Evolutionary conservation across 2,113 vertebrate species (phyloP), one percentile per base, ranked within the genome.

Genomic region (Hipposideros armiger): DNA sequence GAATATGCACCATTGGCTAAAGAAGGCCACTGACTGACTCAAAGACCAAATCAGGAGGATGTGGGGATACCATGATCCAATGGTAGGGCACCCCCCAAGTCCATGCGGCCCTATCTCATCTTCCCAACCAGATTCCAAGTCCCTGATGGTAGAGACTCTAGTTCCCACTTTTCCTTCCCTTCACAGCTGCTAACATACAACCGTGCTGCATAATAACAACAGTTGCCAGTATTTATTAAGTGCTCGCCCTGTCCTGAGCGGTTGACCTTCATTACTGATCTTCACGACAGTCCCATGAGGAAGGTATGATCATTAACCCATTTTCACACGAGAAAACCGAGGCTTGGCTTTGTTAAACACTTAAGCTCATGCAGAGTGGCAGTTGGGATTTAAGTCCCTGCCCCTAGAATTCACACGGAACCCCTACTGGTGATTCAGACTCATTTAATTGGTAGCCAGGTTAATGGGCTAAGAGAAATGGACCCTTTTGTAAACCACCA

Each of bases 121-220:
- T 50, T 42, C 58, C 76, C 28, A 24, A 3, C 52, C 54, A 0
- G 40, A 13, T 1, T 3, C 36, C 10, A 8, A 45, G 60, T 13
- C 60, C 20, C 2, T 5, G 10, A 5, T 1, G 9, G 47, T 7
- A 20, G 11, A 32, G 8, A 11, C 5, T 32, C 30, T 14, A 16
- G 4, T 15, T 28, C 28, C 30, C 78, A 15, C 67, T 10, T 32
- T 28, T 11, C 36, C 32, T 14, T 9, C 47, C 24, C 36, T 40
- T 50, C 72, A 1, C 6, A 30, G 76, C 2, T 0, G 1, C n/a
- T n/a, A 17, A 40, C 10, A 3, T 1, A 8, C 16, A 60, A 22
- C 32, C 0, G 22, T 0, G 47, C 10, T 22, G 32, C 3, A 0
- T 36, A 11, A 4, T 0, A 10, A 19, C 24, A 22, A 9, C 0